Evolutionary conservation across 2,113 vertebrate species (phyloP).

Genomic region (Poeciliopsis occidentalis): DNA sequence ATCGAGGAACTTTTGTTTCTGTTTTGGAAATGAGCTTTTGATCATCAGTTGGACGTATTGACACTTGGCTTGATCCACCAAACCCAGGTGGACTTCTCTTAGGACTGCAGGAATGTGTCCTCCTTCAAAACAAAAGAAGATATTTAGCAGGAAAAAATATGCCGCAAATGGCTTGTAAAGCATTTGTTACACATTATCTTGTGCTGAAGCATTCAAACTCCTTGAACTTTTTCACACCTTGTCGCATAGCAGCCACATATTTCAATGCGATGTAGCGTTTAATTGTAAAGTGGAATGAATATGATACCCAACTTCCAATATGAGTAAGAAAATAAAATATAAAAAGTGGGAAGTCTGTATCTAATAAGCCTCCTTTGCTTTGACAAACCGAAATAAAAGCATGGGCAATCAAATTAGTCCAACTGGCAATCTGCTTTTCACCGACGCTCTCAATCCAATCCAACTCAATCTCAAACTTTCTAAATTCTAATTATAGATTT

Average conservation of each 20-base stretch:
- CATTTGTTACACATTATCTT: background rate
- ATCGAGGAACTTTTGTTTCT: background rate
- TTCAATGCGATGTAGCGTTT: background rate
- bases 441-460: too few species aligned
- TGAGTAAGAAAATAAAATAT: background rate
- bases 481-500: too few species aligned
- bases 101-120: slow-evolving; percentile 79
- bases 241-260: background rate
- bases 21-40: slow-evolving; percentile 45
- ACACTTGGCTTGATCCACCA: slow-evolving; percentile 81
- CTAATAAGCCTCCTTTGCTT: too few species aligned
- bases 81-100: slow-evolving; percentile 83
- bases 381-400: too few species aligned
- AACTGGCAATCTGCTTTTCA: too few species aligned
- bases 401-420: too few species aligned
- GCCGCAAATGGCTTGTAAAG: background rate
- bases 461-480: too few species aligned
- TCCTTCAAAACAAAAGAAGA: slow-evolving; percentile 58
- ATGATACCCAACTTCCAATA: background rate
- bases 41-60: slow-evolving; percentile 76
- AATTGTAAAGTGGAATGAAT: background rate
- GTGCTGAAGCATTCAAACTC: background rate
- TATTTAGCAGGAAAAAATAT: background rate
- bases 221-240: background rate
- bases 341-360: background rate